These are phyloP conservation scores for Exaiptasia diaphana DNA, from an alignment of 64 coral and sea anemone genomes.

Conservation along the genomic window DNA sequence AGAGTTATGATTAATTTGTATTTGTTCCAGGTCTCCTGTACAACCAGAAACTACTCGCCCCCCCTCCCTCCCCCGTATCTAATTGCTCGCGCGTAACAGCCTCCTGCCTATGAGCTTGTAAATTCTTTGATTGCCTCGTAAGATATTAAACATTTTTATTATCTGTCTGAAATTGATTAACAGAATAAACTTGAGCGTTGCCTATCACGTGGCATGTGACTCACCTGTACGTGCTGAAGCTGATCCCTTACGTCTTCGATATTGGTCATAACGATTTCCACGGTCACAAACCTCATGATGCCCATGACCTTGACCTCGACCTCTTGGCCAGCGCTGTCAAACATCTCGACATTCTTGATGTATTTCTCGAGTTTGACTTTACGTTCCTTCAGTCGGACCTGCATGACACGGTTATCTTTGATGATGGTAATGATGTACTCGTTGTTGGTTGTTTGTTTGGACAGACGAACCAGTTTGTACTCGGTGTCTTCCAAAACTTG, in stretches of 20 bases:
- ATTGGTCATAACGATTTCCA: constrained; percentile 84
- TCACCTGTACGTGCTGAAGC: constrained; percentile 82
- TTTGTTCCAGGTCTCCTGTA: too few relatives aligned
- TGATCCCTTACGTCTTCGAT: constrained; percentile 84
- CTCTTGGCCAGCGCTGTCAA: constrained; percentile 67
- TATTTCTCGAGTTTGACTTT: constrained; percentile 93
- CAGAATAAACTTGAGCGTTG: too few relatives aligned
- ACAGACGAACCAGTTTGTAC: constrained; percentile 76
- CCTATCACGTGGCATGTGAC: too few relatives aligned
- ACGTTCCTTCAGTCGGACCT: constrained; percentile 85
- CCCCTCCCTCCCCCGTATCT: too few relatives aligned
- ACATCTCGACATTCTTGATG: constrained; percentile 84
- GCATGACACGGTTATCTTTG: constrained; percentile 89
- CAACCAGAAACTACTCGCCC: too few relatives aligned
- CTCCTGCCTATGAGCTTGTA: too few relatives aligned
- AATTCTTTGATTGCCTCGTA: too few relatives aligned
- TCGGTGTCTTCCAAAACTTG: constrained; percentile 79
- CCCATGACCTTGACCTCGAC: constrained; percentile 83
- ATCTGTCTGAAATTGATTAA: too few relatives aligned
- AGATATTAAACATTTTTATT: too few relatives aligned
- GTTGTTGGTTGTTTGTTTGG: constrained; percentile 84
- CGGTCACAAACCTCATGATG: constrained; percentile 83
- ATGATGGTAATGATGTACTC: constrained; percentile 94
- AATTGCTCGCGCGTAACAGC: too few relatives aligned
- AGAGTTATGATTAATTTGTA: too few relatives aligned